These are phyloP conservation scores for Tipula helvola DNA, from an alignment of 2,888 invertebrate genomes.

Conservation along the genomic window DNA sequence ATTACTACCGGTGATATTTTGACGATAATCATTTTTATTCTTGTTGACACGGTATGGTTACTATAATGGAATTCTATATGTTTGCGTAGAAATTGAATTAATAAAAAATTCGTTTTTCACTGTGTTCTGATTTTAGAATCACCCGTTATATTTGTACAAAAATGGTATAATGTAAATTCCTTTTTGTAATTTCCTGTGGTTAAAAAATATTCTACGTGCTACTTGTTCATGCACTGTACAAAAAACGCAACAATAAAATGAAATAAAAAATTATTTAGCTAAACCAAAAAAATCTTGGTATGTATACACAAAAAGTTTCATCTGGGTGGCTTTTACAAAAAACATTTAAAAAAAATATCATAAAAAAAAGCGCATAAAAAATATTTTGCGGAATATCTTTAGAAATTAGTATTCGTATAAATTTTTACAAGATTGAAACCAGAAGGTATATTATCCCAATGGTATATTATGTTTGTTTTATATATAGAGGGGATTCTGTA, in stretches of 20 bases:
- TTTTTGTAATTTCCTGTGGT: neutral
- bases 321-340: neutral
- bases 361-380: neutral
- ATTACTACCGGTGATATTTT: too few relatives aligned
- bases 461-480: neutral
- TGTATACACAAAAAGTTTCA: neutral
- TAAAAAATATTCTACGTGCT: neutral
- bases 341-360: neutral
- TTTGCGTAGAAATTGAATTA: too few relatives aligned
- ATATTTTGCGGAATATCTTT: neutral
- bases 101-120: too few relatives aligned
- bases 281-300: neutral
- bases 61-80: too few relatives aligned
- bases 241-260: neutral
- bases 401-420: neutral
- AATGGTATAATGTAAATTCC: neutral
- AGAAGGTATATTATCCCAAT: neutral
- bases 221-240: neutral
- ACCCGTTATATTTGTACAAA: too few relatives aligned
- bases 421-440: neutral
- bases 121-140: too few relatives aligned
- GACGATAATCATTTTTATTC: too few relatives aligned
- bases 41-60: too few relatives aligned
- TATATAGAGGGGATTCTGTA: neutral
- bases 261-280: neutral